Evolutionary conservation across 1,140 invertebrate species (phyloP), one percentile per base, ranked within the genome.

Genomic region (Diabrotica undecimpunctata): DNA sequence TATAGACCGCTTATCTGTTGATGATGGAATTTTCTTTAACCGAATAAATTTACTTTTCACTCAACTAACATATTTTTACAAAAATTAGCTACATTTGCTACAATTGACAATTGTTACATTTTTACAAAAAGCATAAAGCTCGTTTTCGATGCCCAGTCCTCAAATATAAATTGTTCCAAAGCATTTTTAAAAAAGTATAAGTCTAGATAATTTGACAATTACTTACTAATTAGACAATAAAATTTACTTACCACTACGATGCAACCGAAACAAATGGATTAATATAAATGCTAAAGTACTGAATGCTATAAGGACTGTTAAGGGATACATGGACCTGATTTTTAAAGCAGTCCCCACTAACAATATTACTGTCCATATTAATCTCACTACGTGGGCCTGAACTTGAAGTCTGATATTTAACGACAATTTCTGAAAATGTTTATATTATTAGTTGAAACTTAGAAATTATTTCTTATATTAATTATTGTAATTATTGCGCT

Each of bases 281-380:
- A 78, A 12, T 52, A 75, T 25, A 68, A 75, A 75, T 38, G 67
- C 74, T 11, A 79, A 36, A 7, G 80, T 65, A 55, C 78, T 79
- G 61, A 82, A 80, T 0, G 81, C 50, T 6, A 85, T 71, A 59
- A 79, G 79, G n/a, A 85, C 67, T 66, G 82, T 74, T 5, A 84
- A 61, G n/a, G 82, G 61, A 68, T 82, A 85, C 5, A 81, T 74
- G 54, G 82, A 79, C 63, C 82, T 77, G 14, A 84, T 72, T 5
- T 78, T 75, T 10, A 77, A 69, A 62, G 79, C 67, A 7, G 84
- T 83, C 55, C 80, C 69, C 7, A 79, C 14, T 13, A 81, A 59
- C 5, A 84, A 67, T 6, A 84, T 37, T 5, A 81, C 14, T 6
- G 80, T 77, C 83, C 80, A 86, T 14, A 84, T 74, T 41, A 83